Conservation (phyloP, 2,113 vertebrate species). For the Melierax canorus region DNA sequence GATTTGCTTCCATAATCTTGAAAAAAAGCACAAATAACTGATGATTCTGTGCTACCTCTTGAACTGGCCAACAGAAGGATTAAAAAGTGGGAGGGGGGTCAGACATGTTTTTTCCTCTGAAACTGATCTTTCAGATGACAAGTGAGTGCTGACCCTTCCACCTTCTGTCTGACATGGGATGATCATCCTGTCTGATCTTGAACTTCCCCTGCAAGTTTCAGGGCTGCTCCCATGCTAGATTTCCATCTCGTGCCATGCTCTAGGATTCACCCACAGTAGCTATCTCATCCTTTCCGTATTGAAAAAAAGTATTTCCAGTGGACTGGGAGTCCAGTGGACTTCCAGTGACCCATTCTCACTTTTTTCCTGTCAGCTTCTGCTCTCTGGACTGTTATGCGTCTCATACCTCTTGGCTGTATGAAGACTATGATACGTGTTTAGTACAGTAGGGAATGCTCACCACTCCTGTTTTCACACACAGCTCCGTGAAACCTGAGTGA, state of each 20-base stretch:
- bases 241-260: not conserved
- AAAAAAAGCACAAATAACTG: not conserved
- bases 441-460: not conserved
- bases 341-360: not conserved
- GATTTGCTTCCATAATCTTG: not conserved
- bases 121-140: not conserved
- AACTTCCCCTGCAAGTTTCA: not conserved
- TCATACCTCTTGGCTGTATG: not conserved
- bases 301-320: not conserved
- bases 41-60: not conserved
- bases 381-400: not conserved
- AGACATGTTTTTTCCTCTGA: not conserved
- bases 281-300: not conserved
- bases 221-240: not conserved
- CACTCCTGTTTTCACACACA: not conserved
- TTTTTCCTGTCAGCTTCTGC: not conserved
- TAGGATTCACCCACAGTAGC: not conserved
- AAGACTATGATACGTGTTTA: not conserved
- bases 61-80: not conserved
- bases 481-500: fast-evolving
- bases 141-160: not conserved
- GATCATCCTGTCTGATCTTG: not conserved
- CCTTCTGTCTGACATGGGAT: fast-evolving
- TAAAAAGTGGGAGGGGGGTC: not conserved
- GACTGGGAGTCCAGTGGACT: not conserved